Base-by-base conservation (phyloP, 2,113 vertebrate genomes). In the Heterotilapia buettikoferi region DNA sequence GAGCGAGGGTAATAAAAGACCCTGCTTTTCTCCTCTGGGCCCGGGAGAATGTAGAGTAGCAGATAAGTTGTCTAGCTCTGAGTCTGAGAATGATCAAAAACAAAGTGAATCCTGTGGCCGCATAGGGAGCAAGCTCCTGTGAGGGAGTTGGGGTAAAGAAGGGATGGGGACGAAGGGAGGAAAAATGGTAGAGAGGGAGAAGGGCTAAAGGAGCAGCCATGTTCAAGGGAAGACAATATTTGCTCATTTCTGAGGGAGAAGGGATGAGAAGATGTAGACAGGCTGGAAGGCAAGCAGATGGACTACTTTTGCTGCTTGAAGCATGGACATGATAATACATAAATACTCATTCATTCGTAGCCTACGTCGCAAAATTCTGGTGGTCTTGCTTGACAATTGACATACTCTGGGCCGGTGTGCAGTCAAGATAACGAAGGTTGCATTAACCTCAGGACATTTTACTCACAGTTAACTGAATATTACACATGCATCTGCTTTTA, bases 51-150 rank as follows among this genome's bases (percentile, higher is more conserved):
- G 90, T 90, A 92, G 91, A 94, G 90, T 88, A 92, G 90, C 92
- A 92, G 94, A 96, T 95, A 95, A 95, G 93, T 94, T 96, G 94
- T 92, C 90, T 79, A 63, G 91, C 92, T 94, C 92, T 54, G 84
- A 91, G 88, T 92, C 89, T 93, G 92, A 89, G 92, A 90, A 94
- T 94, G 93, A 96, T 96, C 93, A 95, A 95, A 96, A 95, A 94
- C 94, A 92, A 92, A 95, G 93, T 87, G 92, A 94, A 95, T 95
- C 93, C 88, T 59, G 68, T 89, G 91, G 90, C 93, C 85, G 59
- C 92, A 71, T 83, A 91, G 95, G 93, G 93, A 94, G 84, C 85
- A 56, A 52, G 93, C 85, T 92, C 85, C 89, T 87, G 88, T 40
- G 86, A 90, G 90, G 80, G 81, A 54, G 80, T 91, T 88, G 76